A percentile compares a stretch with the other conserved stretches of the same genome.
phyloP scores from a whole-genome alignment of 2,888 invertebrate genomes.

The Exephanes ischioxanthus region DNA sequence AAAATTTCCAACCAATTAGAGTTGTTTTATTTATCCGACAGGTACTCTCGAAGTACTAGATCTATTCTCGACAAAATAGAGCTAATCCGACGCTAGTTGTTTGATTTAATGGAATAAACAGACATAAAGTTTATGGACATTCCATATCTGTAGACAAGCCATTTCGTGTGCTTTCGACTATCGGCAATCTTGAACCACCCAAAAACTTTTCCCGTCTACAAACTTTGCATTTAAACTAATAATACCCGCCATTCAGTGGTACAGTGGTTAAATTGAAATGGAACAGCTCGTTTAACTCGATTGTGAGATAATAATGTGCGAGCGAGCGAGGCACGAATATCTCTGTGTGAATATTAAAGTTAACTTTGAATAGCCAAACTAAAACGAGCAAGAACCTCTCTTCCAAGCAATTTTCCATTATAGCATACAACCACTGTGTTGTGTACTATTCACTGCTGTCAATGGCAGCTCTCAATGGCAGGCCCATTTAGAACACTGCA shows the following conservation, averaged over 20 bases:
- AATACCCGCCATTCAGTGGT: neutral
- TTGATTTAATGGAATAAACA: no score
- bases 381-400: neutral
- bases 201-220: neutral
- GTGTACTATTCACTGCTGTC: neutral
- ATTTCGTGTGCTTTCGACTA: no score
- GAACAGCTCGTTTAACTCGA: neutral
- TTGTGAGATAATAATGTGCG: neutral
- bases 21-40: constrained; percentile 4
- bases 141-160: no score
- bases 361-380: neutral
- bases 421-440: neutral
- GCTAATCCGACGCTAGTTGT: neutral
- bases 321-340: neutral
- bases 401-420: neutral
- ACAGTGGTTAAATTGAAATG: neutral
- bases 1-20: constrained; percentile 59
- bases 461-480: neutral
- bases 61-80: constrained; percentile 23
- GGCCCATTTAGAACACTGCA: neutral
- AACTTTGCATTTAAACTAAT: neutral
- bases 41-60: constrained; percentile 15
- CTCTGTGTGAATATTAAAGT: neutral
- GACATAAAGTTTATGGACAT: no score
- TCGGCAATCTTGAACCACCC: no score